phyloP scores from a whole-genome alignment of 2,797 vertebrate genomes.

The Dipus sagitta region DNA sequence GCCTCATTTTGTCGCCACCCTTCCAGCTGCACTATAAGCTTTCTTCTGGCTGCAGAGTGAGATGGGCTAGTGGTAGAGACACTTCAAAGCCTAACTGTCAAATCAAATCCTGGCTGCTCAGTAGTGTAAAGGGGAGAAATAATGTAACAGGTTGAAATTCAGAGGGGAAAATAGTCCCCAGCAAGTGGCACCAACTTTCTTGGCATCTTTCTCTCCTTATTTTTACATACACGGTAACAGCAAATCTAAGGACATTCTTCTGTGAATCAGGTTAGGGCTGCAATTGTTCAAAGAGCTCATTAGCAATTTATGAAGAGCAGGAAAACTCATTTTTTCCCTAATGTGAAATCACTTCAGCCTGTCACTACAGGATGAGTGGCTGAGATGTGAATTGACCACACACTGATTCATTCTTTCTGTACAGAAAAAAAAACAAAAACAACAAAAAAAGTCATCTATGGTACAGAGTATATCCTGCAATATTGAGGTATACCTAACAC shows the following conservation, averaged over 20 bases:
- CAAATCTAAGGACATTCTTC: slow-evolving; percentile 36
- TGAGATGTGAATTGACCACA: slow-evolving; percentile 64
- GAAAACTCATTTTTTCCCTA: slow-evolving; percentile 61
- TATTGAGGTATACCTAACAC: slow-evolving; percentile 4
- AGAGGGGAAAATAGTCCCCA: slow-evolving; percentile 44
- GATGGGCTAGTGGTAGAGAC: neutral
- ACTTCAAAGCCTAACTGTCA: slow-evolving; percentile 23
- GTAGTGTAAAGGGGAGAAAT: neutral
- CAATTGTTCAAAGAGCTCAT: slow-evolving; percentile 67
- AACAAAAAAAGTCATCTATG: neutral
- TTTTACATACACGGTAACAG: slow-evolving; percentile 58
- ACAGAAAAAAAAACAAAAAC: neutral
- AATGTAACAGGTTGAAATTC: slow-evolving; percentile 38
- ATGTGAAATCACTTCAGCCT: slow-evolving; percentile 71
- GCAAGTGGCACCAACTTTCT: slow-evolving; percentile 24
- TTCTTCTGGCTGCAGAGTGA: neutral
- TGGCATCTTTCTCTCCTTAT: slow-evolving; percentile 34
- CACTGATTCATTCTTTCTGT: slow-evolving; percentile 46
- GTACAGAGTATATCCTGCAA: slow-evolving; percentile 30
- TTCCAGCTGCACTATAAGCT: neutral
- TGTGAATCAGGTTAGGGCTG: slow-evolving; percentile 49
- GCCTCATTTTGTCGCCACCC: neutral
- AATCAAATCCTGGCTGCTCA: neutral
- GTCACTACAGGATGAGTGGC: slow-evolving; percentile 57
- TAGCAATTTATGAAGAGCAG: slow-evolving; percentile 70